Conservation (phyloP, 2,113 vertebrate species). For the Carettochelys insculpta region DNA sequence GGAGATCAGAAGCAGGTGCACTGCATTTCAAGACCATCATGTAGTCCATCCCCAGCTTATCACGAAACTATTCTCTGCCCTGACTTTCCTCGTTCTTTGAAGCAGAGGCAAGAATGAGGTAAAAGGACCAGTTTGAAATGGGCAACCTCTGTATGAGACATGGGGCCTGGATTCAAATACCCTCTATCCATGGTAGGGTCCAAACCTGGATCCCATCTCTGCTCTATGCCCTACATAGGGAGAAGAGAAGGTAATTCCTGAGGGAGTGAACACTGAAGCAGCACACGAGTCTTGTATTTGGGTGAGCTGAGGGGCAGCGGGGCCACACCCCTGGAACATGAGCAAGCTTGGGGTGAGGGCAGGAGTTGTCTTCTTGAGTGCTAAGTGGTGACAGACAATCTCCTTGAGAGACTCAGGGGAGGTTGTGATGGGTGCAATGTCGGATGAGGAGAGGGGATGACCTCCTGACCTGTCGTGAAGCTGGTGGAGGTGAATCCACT, state of each 20-base stretch:
- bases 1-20: too few relatives aligned
- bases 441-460: rapidly evolving
- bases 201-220: background rate
- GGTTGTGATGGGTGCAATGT: background rate
- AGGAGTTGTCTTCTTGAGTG: background rate
- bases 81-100: background rate
- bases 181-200: background rate
- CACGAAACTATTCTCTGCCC: background rate
- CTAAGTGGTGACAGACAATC: background rate
- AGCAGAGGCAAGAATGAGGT: background rate
- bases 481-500: constrained; percentile 84
- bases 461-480: constrained; percentile 90
- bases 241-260: background rate
- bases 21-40: too few relatives aligned
- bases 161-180: background rate
- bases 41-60: background rate
- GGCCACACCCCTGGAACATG: background rate
- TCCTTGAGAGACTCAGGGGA: background rate
- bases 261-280: background rate
- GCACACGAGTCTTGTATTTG: background rate
- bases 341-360: background rate
- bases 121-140: background rate
- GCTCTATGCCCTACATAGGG: background rate
- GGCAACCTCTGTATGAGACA: background rate
- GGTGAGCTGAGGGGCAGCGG: background rate